phyloP scores from a whole-genome alignment of 2,888 invertebrate species.

The Diaphora mendica region DNA sequence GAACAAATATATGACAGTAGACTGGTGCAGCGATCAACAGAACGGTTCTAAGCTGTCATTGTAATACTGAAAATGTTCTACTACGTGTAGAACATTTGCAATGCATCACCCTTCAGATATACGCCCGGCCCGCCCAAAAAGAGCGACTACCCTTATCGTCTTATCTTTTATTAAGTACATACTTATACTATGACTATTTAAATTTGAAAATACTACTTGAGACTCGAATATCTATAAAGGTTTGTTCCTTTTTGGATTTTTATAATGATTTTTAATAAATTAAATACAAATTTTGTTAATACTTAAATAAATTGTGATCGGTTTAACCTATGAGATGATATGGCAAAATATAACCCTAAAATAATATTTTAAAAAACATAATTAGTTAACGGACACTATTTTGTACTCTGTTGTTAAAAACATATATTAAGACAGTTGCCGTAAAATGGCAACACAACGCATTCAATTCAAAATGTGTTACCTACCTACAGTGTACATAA shows the following conservation, averaged over 20 bases:
- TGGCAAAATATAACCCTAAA: constrained; percentile 41
- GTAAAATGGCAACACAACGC: not conserved
- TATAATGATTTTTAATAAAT: constrained; percentile 33
- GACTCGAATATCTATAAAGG: constrained; percentile 57
- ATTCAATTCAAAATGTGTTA: not conserved
- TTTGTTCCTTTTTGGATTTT: constrained; percentile 42
- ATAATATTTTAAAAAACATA: constrained; percentile 11
- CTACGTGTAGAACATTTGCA: not conserved
- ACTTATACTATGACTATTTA: constrained; percentile 65
- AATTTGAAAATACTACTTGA: constrained; percentile 65
- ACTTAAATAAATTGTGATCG: constrained; percentile 28
- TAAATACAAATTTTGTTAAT: constrained; percentile 26
- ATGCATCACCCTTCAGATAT: constrained; percentile 8
- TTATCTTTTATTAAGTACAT: constrained; percentile 54
- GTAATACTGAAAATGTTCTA: constrained; percentile 41
- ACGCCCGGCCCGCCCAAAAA: constrained; percentile 55
- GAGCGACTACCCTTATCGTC: constrained; percentile 51
- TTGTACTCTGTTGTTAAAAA: constrained; percentile 62
- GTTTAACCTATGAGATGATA: constrained; percentile 46
- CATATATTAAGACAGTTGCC: not conserved
- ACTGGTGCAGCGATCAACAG: constrained; percentile 36
- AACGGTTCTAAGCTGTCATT: constrained; percentile 9
- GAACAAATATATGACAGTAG: not conserved
- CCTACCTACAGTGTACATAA: not conserved
- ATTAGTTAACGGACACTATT: constrained; percentile 50